phyloP scores from a whole-genome alignment of 2,113 vertebrate genomes.

The Leucosticte australis region DNA sequence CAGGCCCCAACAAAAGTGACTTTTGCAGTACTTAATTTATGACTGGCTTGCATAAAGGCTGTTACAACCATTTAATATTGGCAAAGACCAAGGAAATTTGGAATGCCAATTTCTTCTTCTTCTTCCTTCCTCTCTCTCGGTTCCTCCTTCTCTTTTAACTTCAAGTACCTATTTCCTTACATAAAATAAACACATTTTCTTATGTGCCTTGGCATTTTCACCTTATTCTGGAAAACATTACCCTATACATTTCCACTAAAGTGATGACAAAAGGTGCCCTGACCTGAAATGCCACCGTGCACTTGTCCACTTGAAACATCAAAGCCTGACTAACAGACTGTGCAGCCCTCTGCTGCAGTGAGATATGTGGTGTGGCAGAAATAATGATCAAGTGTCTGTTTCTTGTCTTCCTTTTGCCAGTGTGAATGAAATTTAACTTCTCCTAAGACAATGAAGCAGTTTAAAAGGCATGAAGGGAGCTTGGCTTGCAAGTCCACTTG shows the following conservation, averaged over 20 bases:
- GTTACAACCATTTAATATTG: not conserved
- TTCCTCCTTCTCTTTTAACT: not conserved
- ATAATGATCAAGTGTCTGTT: constrained; percentile 14
- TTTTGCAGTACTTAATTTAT: not conserved
- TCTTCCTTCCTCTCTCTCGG: not conserved
- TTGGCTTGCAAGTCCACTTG: not conserved
- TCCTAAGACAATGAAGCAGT: not conserved
- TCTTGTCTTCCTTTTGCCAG: constrained; percentile 4
- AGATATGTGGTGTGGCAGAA: constrained; percentile 6
- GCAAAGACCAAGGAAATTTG: not conserved
- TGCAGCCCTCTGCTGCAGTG: not conserved
- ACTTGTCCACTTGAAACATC: constrained; percentile 28
- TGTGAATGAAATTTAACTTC: constrained; percentile 9
- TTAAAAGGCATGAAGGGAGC: not conserved
- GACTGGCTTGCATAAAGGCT: not conserved
- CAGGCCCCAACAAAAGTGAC: not conserved
- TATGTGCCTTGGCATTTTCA: not conserved
- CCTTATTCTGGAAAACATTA: not conserved
- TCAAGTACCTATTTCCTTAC: not conserved
- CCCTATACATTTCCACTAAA: not conserved
- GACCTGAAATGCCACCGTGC: not conserved
- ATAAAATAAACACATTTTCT: not conserved
- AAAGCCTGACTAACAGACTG: constrained; percentile 12
- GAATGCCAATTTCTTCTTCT: not conserved
- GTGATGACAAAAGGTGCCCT: not conserved